Evolutionary conservation across 37 sponge, comb jelly and placozoan genomes (phyloP), one percentile per base, ranked within the genome.

Genomic region (Bolinopsis microptera): DNA sequence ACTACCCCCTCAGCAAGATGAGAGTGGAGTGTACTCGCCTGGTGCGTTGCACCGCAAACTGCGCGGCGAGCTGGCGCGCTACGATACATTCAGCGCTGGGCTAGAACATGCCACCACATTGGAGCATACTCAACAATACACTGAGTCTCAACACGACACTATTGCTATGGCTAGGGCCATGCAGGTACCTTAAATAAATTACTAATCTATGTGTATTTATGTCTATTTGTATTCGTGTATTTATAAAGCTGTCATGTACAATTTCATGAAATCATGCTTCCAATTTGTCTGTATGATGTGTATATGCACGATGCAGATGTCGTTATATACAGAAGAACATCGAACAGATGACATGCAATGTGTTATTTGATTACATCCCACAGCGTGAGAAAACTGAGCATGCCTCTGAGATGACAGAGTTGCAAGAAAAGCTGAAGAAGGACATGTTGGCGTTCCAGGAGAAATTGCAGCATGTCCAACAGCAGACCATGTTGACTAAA

Each of bases 111-210:
- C 36, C 18, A 86, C n/a, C 0, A 39, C 90, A 9, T 38, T 86
- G 2, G 61, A 86, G 24, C 90, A 86, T 27, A 41, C 90, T 22
- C 90, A 86, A 21, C 41, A 39, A 34, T 26, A 33, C 26, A 41
- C 90, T 40, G 90, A 86, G 61, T 24, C 90, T 41, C 90, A 86
- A 24, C 90, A 86, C 18, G 90, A 86, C 39, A 86, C 90, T 18
- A n/a, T 86, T 16, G 90, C 90, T 34, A 35, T 86, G 90, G 90
- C 90, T n/a, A 86, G 90, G 61, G 90, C 90, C 5, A 39, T 86
- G 61, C 40, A 86, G 90, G 90, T 86, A 72, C n/a, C 75, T 48
- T 48, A 13, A 48, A 48, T 13, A 18, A 13, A 5, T 5, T 48
- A 48, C 61, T 48, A 18, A 48, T 48, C 13, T 48, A 13, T 48